Conservation (phyloP, 2,888 invertebrate species). For the Therioaphis trifolii region DNA sequence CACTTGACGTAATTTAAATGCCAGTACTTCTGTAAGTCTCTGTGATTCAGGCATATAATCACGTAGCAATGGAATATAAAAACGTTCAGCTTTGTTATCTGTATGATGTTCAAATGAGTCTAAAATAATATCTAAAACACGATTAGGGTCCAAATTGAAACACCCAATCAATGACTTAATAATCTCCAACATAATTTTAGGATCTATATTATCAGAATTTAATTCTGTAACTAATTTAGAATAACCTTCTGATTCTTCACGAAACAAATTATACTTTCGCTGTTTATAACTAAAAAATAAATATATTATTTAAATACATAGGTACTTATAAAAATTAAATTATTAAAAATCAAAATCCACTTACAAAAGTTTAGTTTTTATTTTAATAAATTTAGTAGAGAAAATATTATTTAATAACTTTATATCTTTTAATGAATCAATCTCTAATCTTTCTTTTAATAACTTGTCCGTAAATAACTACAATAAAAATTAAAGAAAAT, state of each 20-base stretch:
- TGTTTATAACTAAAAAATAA: conserved; percentile 90
- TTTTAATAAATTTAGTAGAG: conserved; percentile 95
- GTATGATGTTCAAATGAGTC: conserved; percentile 95
- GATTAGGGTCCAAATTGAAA: conserved; percentile 98
- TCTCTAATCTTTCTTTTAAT: conserved; percentile 91
- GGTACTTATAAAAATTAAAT: background rate
- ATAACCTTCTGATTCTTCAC: conserved; percentile 99
- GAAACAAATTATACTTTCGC: conserved; percentile 96
- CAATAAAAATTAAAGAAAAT: conserved; percentile 66
- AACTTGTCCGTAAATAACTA: conserved; percentile 83
- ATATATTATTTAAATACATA: background rate
- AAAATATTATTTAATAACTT: conserved; percentile 91
- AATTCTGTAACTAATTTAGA: conserved; percentile 95
- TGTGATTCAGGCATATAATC: conserved; percentile 89
- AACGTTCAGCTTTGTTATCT: conserved; percentile 74
- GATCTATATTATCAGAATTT: conserved; percentile 78
- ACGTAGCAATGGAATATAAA: conserved; percentile 88
- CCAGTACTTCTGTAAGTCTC: conserved; percentile 93
- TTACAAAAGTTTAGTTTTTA: conserved; percentile 97
- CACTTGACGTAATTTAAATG: conserved; percentile 87
- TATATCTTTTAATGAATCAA: conserved; percentile 91
- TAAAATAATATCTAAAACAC: conserved; percentile 94
- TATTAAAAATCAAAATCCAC: conserved; percentile 70
- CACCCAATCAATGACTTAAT: conserved; percentile 96
- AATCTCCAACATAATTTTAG: conserved; percentile 82